Evolutionary conservation across 1,140 invertebrate genomes (phyloP), one percentile per base, ranked within the genome.

Genomic region (Drosophila rhopaloa): DNA sequence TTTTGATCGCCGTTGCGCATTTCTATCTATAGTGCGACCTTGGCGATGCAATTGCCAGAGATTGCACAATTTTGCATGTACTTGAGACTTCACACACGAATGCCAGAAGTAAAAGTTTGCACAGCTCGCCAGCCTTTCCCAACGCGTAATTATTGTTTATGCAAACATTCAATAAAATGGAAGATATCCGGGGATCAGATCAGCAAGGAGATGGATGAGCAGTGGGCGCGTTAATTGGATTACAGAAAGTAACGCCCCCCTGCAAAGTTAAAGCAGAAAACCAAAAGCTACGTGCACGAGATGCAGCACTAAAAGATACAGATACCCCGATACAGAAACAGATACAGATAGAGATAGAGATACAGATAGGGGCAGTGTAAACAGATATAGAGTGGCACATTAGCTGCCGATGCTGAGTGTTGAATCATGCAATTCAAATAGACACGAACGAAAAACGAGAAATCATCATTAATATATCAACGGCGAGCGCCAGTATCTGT

Each of bases 391-490:
- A 55, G 65, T 35, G 38, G 59, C 53, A 66, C 59, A 63, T 70
- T 78, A 58, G 77, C 63, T 60, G 58, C 41, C 35, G 32, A 37
- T 48, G 71, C 55, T 70, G 77, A 62, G 66, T 88, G 83, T 88
- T 89, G 83, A 86, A 88, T 86, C 83, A 86, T 88, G 83, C 83
- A 88, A 88, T 83, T 86, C 83, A 88, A 78, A 86, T 88, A 82
- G 79, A 83, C 83, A 86, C 83, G 83, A 86, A 86, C 62, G 76
- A 66, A 83, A 86, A 86, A 74, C 83, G 84, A 86, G 83, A 89
- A 86, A 86, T 86, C 83, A 86, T 86, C 83, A 86, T 86, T 86
- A 86, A 86, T 86, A 89, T 89, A 88, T 89, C 83, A 86, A 89
- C 83, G 82, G 80, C 76, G 72, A 53, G 50, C 32, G 50, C 50